phyloP scores from a whole-genome alignment of 1,140 invertebrate species.

The Delia radicum region DNA sequence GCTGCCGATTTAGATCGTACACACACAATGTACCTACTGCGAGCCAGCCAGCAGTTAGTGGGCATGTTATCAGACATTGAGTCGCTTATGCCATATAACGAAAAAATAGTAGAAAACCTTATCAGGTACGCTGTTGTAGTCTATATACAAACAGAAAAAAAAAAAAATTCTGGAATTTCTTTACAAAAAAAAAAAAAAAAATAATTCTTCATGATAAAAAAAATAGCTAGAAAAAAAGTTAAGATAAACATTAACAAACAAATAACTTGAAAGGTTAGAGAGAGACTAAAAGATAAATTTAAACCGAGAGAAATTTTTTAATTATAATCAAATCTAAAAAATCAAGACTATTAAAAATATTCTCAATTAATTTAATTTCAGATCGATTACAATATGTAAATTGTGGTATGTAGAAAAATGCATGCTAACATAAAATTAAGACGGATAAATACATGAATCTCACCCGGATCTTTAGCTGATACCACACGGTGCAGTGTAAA shows the following conservation, averaged over 20 bases:
- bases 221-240: background rate
- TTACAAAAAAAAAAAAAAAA: background rate
- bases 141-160: background rate
- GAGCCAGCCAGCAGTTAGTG: background rate
- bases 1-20: background rate
- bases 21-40: background rate
- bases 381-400: background rate
- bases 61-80: background rate
- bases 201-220: background rate
- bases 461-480: background rate
- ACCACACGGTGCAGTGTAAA: background rate
- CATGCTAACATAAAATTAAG: background rate
- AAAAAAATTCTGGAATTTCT: background rate
- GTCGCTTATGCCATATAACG: background rate
- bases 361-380: background rate
- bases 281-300: background rate
- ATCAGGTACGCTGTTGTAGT: background rate
- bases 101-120: background rate
- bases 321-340: background rate
- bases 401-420: background rate
- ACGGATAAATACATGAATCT: background rate
- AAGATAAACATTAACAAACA: background rate
- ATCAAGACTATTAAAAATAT: background rate
- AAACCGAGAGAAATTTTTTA: background rate
- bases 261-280: background rate